phyloP scores from a whole-genome alignment of 2,797 vertebrate species.

The Periophthalmus magnuspinnatus region DNA sequence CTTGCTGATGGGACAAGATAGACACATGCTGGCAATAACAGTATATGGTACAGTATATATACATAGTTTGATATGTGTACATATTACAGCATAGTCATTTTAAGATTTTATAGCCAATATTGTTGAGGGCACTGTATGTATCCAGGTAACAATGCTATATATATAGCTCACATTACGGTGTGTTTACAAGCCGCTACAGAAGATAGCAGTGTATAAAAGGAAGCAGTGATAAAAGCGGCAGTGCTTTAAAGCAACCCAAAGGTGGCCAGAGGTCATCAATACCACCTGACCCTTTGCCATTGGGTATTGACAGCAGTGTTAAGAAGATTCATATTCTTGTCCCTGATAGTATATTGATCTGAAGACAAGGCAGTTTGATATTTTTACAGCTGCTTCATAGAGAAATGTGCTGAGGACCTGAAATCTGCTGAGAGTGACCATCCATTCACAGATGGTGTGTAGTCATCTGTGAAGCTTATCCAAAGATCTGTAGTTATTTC shows the following conservation, averaged over 20 bases:
- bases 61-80: neutral
- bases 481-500: neutral
- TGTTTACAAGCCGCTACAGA: constrained; percentile 21
- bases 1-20: too few species aligned
- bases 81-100: neutral
- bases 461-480: constrained; percentile 25
- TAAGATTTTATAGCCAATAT: neutral
- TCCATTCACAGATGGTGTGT: constrained; percentile 50
- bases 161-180: neutral
- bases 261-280: neutral
- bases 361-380: constrained; percentile 33
- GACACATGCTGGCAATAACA: too few species aligned
- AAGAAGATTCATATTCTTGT: neutral
- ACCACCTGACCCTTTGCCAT: neutral
- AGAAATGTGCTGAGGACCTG: constrained; percentile 60
- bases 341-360: constrained; percentile 7
- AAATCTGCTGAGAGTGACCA: constrained; percentile 43
- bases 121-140: neutral
- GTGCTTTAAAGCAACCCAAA: constrained; percentile 6
- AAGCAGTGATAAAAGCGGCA: constrained; percentile 18
- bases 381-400: constrained; percentile 38
- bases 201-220: constrained; percentile 21
- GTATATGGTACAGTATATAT: neutral
- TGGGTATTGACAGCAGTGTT: constrained; percentile 1
- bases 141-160: neutral